phyloP scores from a whole-genome alignment of 2,797 vertebrate genomes.

The Enteromius unitaeniatus region DNA sequence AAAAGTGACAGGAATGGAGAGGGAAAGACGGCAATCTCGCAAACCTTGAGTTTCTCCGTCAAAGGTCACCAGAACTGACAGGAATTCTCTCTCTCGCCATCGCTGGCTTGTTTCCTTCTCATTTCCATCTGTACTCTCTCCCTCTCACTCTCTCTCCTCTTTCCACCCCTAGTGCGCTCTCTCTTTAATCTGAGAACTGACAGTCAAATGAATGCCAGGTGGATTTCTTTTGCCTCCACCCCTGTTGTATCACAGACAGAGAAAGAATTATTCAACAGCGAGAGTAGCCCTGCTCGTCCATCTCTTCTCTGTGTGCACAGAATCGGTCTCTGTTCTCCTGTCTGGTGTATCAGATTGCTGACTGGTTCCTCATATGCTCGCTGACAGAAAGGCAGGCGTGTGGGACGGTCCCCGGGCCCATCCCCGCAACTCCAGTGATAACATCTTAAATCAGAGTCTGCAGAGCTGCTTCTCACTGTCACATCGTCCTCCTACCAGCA shows the following conservation, averaged over 20 bases:
- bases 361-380: slow-evolving; percentile 50
- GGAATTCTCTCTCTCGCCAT: slow-evolving; percentile 38
- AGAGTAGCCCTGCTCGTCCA: slow-evolving; percentile 51
- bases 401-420: slow-evolving; percentile 37
- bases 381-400: slow-evolving; percentile 54
- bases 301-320: slow-evolving; percentile 41
- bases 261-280: slow-evolving; percentile 58
- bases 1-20: slow-evolving; percentile 61
- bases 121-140: slow-evolving; percentile 51
- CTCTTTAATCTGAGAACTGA: slow-evolving; percentile 58
- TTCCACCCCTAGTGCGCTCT: slow-evolving; percentile 46
- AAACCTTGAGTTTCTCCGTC: slow-evolving; percentile 60
- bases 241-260: slow-evolving; percentile 47
- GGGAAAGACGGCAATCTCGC: slow-evolving; percentile 60
- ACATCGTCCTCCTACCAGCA: slow-evolving; percentile 50
- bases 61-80: slow-evolving; percentile 64
- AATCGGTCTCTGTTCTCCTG: slow-evolving; percentile 49
- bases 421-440: slow-evolving; percentile 45
- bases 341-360: slow-evolving; percentile 54
- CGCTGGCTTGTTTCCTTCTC: slow-evolving; percentile 42
- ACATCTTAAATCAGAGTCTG: slow-evolving; percentile 45
- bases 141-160: slow-evolving; percentile 31
- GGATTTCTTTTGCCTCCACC: slow-evolving; percentile 58
- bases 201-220: slow-evolving; percentile 68
- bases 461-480: slow-evolving; percentile 42